These are phyloP conservation scores for Muntiacus reevesi DNA, from an alignment of 2,113 vertebrate genomes.

Conservation along the genomic window DNA sequence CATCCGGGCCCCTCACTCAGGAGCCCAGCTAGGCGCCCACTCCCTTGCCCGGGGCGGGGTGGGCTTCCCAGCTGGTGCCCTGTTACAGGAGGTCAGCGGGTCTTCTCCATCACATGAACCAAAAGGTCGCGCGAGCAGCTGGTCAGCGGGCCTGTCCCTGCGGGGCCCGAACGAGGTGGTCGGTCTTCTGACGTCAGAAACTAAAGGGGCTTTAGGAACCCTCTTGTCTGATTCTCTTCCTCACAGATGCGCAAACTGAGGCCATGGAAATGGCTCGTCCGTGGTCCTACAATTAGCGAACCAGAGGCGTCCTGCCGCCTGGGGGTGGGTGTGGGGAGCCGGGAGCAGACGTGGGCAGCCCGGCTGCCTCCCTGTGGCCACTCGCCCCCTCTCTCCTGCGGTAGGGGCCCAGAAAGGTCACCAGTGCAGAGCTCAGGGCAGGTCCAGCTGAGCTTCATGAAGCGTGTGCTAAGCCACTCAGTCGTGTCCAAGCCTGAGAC, in stretches of 20 bases:
- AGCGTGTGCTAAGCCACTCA: fast-evolving
- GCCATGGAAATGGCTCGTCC: not conserved
- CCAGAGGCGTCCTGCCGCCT: not conserved
- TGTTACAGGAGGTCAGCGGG: not conserved
- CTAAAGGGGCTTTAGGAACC: not conserved
- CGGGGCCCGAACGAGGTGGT: fast-evolving
- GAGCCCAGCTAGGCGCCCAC: not conserved
- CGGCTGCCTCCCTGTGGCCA: not conserved
- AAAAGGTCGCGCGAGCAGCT: not conserved
- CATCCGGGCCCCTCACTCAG: not conserved
- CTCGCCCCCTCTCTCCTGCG: fast-evolving
- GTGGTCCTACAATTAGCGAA: not conserved
- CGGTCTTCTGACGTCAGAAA: not conserved
- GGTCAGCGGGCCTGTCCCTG: not conserved
- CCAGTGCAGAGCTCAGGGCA: not conserved
- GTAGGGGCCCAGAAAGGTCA: not conserved
- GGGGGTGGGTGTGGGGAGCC: not conserved
- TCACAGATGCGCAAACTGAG: not conserved
- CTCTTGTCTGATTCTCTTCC: not conserved
- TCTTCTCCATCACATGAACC: not conserved
- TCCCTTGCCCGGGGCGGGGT: too few relatives aligned
- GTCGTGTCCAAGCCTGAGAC: not conserved
- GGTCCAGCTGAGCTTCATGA: not conserved
- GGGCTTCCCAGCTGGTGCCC: not conserved
- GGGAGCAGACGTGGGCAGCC: too few relatives aligned